Evolutionary conservation across 2,888 invertebrate genomes (phyloP).

Genomic region (Polia nebulosa): DNA sequence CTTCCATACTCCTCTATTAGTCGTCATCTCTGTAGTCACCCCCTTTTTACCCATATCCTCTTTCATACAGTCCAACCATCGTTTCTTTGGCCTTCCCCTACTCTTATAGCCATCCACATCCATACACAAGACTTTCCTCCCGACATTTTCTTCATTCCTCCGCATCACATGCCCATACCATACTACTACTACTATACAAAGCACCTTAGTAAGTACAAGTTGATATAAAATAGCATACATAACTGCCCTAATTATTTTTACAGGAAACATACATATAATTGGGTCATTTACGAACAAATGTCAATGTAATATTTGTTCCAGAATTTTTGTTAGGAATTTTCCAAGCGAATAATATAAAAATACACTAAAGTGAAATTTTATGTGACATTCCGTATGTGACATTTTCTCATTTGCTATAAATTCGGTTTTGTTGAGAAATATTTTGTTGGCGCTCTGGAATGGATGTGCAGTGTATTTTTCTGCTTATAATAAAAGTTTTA

Average conservation of each 20-base stretch:
- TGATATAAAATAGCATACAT: neutral
- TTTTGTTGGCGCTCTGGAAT: constrained; percentile 41
- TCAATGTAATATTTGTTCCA: constrained; percentile 41
- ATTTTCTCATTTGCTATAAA: constrained; percentile 58
- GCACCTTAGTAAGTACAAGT: neutral
- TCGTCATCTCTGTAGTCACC: no score
- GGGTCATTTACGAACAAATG: constrained; percentile 11
- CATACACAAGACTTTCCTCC: no score
- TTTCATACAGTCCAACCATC: no score
- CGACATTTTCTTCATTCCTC: no score
- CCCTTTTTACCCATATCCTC: no score
- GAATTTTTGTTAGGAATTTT: constrained; percentile 47
- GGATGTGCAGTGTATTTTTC: constrained; percentile 17
- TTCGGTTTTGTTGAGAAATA: constrained; percentile 41
- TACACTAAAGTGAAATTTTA: constrained; percentile 49
- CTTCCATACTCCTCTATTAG: no score
- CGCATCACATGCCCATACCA: no score
- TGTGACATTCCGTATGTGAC: constrained; percentile 49
- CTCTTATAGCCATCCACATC: no score
- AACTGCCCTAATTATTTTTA: constrained; percentile 16
- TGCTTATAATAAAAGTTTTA: constrained; percentile 19
- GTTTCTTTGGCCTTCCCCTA: no score
- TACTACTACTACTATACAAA: neutral
- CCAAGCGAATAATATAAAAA: constrained; percentile 44
- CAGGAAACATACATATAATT: constrained; percentile 13